phyloP scores from a whole-genome alignment of 2,888 invertebrate species.

The Platycnemis pennipes region DNA sequence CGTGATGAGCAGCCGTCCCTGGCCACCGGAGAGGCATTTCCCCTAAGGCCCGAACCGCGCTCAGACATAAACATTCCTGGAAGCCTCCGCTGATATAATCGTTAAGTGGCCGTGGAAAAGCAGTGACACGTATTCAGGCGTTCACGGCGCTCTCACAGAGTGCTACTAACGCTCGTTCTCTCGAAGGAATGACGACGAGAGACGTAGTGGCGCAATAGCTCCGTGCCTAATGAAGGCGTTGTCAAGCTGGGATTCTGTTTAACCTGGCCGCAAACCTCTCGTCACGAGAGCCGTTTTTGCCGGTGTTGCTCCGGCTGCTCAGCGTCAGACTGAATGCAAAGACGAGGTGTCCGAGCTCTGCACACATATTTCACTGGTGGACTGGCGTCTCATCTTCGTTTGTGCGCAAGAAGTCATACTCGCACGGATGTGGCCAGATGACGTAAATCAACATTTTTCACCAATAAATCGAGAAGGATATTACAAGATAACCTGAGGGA shows the following conservation, averaged over 20 bases:
- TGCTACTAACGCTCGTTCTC: background rate
- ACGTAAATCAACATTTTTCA: background rate
- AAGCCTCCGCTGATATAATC: slow-evolving; percentile 10
- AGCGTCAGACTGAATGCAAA: background rate
- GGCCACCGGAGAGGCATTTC: background rate
- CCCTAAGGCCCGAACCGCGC: background rate
- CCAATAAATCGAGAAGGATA: background rate
- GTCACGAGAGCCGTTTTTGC: background rate
- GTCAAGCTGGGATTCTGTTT: background rate
- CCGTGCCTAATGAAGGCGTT: background rate
- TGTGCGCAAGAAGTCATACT: background rate
- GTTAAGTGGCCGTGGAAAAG: background rate
- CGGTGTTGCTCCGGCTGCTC: background rate
- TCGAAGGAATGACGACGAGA: background rate
- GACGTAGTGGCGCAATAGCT: background rate
- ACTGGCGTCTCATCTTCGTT: background rate
- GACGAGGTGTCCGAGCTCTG: background rate
- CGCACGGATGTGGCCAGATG: background rate
- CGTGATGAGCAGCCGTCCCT: background rate
- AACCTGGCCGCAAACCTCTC: background rate
- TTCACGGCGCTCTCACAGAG: background rate
- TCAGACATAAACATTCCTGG: background rate
- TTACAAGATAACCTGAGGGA: no score
- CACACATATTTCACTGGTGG: background rate
- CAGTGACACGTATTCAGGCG: background rate